Base-by-base conservation (phyloP, 2,888 invertebrate species). In the Chrysodeixis includens region DNA sequence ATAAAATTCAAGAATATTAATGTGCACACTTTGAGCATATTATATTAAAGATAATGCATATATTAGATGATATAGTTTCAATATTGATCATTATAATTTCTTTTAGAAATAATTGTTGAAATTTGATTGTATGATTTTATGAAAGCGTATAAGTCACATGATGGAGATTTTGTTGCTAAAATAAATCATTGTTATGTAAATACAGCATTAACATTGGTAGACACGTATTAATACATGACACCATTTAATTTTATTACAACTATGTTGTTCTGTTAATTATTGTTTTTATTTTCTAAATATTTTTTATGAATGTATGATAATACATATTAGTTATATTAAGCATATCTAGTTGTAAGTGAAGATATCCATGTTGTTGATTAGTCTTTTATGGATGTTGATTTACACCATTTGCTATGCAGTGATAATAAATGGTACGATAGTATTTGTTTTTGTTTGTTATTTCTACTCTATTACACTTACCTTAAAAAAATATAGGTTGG, bases 361-460 rank as follows among this genome's bases (percentile, higher is more conserved):
- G 87, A 90, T 91, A 94, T 94, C 93, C 93, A 92, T 94, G 94
- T 94, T 94, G 94, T 95, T 95, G 92, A 93, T 94, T 94, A 94
- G 94, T 95, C 86, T 94, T 93, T 88, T 91, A 94, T 94, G 93
- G 94, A 94, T 93, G 94, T 94, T 94, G 92, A 93, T 91, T 93
- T 93, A 92, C 91, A 94, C 93, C 93, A 93, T 94, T 94, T 94
- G 91, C 92, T 92, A 93, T 90, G 86, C 90, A 93, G 91, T 92
- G 92, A 93, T 93, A 94, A 94, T 94, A 94, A 94, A 94, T 94
- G 93, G 93, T 93, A 93, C 84, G 81, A 90, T 88, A 91, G 87
- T 87, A 88, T 74, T 82, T 74, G 78, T 57, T 7, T 69, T 68
- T 76, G 69, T 78, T 83, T 78, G 46, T 62, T 49, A 44, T 63